phyloP scores from a whole-genome alignment of 2,113 vertebrate species.

The Pangasianodon gigas region DNA sequence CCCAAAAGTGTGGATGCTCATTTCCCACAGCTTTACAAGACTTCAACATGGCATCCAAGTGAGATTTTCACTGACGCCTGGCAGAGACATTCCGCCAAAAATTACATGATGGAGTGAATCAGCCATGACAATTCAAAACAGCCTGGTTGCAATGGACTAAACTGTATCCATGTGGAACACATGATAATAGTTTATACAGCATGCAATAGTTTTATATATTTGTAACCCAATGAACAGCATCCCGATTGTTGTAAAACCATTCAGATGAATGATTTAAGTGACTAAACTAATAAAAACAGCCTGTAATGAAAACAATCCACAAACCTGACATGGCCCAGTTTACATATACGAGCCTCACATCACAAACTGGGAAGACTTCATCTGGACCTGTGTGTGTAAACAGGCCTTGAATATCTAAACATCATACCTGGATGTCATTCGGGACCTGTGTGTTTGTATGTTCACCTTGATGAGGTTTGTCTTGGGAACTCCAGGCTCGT shows the following conservation, averaged over 20 bases:
- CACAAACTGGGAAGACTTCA: not conserved
- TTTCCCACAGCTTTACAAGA: conserved; percentile 33
- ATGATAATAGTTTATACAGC: not conserved
- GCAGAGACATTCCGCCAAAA: conserved; percentile 26
- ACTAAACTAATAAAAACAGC: not conserved
- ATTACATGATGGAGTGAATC: not conserved
- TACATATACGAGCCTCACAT: not conserved
- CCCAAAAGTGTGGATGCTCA: conserved; percentile 34
- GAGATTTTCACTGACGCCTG: conserved; percentile 35
- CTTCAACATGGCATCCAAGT: conserved; percentile 34
- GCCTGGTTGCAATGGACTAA: conserved; percentile 36
- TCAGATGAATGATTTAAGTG: not conserved
- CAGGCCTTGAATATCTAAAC: not conserved
- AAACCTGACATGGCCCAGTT: not conserved
- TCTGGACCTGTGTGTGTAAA: not conserved
- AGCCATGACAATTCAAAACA: conserved; percentile 35
- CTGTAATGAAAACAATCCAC: not conserved
- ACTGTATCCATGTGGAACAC: conserved; percentile 12
- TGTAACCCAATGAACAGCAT: not conserved
- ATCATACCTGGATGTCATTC: not conserved
- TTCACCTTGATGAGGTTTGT: conserved; percentile 75
- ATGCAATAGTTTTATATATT: not conserved
- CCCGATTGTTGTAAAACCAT: too few species aligned
- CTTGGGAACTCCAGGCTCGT: conserved; percentile 65
- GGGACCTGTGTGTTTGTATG: not conserved